Evolutionary conservation across 2,113 vertebrate genomes (phyloP).

Genomic region (Hemiprocne comata): DNA sequence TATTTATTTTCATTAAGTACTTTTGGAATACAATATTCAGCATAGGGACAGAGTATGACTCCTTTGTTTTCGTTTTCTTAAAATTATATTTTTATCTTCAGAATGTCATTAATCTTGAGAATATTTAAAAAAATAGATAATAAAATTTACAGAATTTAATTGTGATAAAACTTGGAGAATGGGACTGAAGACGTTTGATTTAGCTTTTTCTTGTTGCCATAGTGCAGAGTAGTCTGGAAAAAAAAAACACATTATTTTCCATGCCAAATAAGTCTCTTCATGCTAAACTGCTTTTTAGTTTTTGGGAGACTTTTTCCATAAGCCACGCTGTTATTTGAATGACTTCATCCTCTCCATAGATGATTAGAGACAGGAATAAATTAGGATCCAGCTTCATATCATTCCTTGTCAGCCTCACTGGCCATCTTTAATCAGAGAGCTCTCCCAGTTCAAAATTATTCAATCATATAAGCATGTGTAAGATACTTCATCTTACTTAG

Average conservation of each 20-base stretch:
- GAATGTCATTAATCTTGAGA: neutral
- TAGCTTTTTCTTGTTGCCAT: neutral
- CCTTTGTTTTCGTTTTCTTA: neutral
- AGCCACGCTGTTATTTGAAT: neutral
- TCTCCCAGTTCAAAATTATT: neutral
- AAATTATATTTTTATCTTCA: slow-evolving; percentile 2
- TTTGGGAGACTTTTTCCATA: neutral
- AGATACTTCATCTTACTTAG: neutral
- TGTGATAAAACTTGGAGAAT: neutral
- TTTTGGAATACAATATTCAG: slow-evolving; percentile 2
- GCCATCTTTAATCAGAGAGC: neutral
- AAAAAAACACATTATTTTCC: neutral
- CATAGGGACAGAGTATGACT: neutral
- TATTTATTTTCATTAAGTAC: neutral
- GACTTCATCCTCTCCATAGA: neutral
- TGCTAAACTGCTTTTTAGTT: neutral
- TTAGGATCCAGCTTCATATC: neutral
- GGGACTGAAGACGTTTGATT: neutral
- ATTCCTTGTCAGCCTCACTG: neutral
- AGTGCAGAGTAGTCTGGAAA: neutral
- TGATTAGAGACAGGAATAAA: neutral
- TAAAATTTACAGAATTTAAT: neutral
- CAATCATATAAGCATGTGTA: neutral
- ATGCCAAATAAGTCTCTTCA: neutral
- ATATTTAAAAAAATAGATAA: neutral